These are phyloP conservation scores for Empidonax traillii DNA, from an alignment of 2,113 vertebrate genomes.

Conservation along the genomic window DNA sequence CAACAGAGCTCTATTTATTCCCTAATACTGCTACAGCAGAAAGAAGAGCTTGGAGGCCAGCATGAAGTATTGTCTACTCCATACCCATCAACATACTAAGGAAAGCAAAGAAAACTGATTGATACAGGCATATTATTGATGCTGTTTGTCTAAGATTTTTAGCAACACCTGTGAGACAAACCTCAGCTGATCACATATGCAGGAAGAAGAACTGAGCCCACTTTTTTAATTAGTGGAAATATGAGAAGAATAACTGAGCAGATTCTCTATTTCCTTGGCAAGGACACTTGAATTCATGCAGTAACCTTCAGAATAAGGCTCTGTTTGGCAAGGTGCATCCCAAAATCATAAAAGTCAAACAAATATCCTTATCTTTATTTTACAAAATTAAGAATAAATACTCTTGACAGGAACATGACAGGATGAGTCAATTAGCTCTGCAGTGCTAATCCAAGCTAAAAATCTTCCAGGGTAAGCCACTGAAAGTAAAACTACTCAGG, in stretches of 20 bases:
- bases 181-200: neutral
- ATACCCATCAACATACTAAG: neutral
- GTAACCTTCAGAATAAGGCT: neutral
- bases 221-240: conserved; percentile 14
- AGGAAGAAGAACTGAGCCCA: neutral
- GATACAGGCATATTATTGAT: neutral
- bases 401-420: neutral
- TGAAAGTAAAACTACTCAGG: neutral
- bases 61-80: neutral
- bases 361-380: neutral
- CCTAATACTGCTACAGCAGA: neutral
- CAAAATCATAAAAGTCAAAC: neutral
- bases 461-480: neutral
- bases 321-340: neutral
- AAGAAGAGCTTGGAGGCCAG: neutral
- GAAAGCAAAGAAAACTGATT: neutral
- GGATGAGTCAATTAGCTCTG: neutral
- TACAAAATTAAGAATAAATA: neutral
- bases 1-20: neutral
- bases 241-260: neutral
- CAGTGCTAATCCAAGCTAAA: neutral
- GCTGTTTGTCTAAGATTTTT: neutral
- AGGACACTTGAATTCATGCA: neutral
- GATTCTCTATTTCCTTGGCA: neutral
- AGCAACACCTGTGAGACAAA: neutral